Percentiles rank a stretch among this genome's conserved stretches.
Evolutionary conservation across 2,888 invertebrate species (phyloP).

Genomic region (Morpho achilles): DNA sequence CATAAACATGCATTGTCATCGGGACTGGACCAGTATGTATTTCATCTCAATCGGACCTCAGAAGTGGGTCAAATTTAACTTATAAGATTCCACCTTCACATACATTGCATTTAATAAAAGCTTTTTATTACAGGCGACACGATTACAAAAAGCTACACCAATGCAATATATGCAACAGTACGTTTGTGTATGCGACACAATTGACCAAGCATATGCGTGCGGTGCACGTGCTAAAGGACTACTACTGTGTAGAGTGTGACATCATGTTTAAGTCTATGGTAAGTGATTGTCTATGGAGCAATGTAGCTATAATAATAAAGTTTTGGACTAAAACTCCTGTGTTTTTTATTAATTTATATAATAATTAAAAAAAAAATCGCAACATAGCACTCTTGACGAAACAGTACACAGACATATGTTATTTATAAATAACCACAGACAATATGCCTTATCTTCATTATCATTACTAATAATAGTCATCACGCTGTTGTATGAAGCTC

Average conservation of each 20-base stretch:
- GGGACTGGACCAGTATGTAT: too few species aligned
- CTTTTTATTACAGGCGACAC: slow-evolving; percentile 49
- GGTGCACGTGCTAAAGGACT: slow-evolving; percentile 51
- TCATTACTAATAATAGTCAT: not conserved
- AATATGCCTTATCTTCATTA: not conserved
- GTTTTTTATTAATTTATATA: not conserved
- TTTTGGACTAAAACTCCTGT: not conserved
- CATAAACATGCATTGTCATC: too few species aligned
- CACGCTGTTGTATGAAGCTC: too few species aligned
- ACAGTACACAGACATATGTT: not conserved
- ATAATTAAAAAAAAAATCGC: not conserved
- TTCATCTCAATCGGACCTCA: too few species aligned
- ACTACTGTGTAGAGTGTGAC: slow-evolving; percentile 71
- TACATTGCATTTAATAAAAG: too few species aligned
- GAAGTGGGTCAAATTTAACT: too few species aligned
- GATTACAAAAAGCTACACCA: slow-evolving; percentile 46
- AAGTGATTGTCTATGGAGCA: slow-evolving; percentile 23
- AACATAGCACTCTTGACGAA: not conserved
- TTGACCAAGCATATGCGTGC: slow-evolving; percentile 47
- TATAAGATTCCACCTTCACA: too few species aligned
- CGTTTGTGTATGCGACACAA: slow-evolving; percentile 56
- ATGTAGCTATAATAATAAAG: not conserved
- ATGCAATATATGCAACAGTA: slow-evolving; percentile 49
- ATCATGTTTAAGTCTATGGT: slow-evolving; percentile 57
- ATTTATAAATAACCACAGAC: not conserved